Conservation (phyloP, 2,888 invertebrate genomes). For the Daptonema setosum region DNA sequence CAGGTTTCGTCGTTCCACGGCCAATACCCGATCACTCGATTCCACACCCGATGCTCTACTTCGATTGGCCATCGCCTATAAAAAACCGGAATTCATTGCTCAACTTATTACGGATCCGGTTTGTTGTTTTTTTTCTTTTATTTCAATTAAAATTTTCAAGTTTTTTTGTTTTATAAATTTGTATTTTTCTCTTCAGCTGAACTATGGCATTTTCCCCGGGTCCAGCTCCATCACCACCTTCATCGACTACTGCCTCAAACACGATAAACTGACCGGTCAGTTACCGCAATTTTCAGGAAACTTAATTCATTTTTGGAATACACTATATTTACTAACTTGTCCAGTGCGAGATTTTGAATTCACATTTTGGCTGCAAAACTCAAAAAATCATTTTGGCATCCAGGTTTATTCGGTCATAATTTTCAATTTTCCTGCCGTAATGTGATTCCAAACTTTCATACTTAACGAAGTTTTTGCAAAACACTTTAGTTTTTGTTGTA, state of each 20-base stretch:
- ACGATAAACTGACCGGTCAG: not conserved
- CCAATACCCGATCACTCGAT: not conserved
- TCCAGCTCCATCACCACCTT: not conserved
- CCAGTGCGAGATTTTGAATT: too few species aligned
- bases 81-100: not conserved
- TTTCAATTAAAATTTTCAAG: too few species aligned
- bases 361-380: too few species aligned
- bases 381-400: too few species aligned
- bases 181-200: not conserved
- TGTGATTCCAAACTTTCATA: too few species aligned
- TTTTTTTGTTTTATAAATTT: not conserved
- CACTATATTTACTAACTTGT: too few species aligned
- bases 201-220: not conserved
- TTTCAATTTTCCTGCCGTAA: too few species aligned
- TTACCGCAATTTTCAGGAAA: too few species aligned
- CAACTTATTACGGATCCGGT: not conserved
- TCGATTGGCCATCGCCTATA: not conserved
- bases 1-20: not conserved
- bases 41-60: not conserved
- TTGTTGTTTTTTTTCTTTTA: not conserved
- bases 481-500: too few species aligned
- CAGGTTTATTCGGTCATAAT: too few species aligned
- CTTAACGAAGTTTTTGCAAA: too few species aligned
- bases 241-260: not conserved
- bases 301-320: too few species aligned